Evolutionary conservation across 2,797 vertebrate genomes (phyloP), one percentile per base, ranked within the genome.

Genomic region (Enteromius treurensis): DNA sequence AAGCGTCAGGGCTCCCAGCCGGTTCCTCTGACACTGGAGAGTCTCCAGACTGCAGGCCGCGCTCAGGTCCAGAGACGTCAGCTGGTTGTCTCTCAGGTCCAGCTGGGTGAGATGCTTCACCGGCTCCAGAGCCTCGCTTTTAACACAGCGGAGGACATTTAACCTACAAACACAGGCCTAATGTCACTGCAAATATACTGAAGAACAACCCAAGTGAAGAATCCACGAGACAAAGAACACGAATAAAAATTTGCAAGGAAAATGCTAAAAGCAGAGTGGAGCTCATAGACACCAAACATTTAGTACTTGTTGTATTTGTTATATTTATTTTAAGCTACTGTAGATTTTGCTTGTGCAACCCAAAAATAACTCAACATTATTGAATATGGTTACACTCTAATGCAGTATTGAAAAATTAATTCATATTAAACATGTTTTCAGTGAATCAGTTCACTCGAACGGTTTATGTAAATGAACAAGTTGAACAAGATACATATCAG

Each of bases 21-120:
- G 95, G 92, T 99, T 99, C 78, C 96, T 94, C 82, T 98, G 97
- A 62, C 97, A 99, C 90, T 96, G 94, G 88, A 99, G 92, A 83
- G 95, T 96, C 90, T 99, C 97, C 94, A 99, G 92, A 91, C 91
- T 95, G 91, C 95, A 95, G 85, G 97, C 79, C 13, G 93, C 93
- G 92, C 96, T 96, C 88, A 98, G 94, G 90, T 99, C 96, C 84
- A 99, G 92, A 19, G 94, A 92, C 77, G 92, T 92, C 86, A 99
- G 91, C 34, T 91, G 91, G 91, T 99, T 98, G 93, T 98, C 96
- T 89, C 97, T 94, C 86, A 99, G 87, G 92, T 99, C 98, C 92
- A 99, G 85, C 81, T 96, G 95, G 19, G 94, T 95, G 86, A 99
- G 91, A 77, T 96, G 95, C 88, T 93, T 97, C 89, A 97, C 94